Conservation (phyloP, 2,888 invertebrate genomes). For the Pyrrhia umbra region DNA sequence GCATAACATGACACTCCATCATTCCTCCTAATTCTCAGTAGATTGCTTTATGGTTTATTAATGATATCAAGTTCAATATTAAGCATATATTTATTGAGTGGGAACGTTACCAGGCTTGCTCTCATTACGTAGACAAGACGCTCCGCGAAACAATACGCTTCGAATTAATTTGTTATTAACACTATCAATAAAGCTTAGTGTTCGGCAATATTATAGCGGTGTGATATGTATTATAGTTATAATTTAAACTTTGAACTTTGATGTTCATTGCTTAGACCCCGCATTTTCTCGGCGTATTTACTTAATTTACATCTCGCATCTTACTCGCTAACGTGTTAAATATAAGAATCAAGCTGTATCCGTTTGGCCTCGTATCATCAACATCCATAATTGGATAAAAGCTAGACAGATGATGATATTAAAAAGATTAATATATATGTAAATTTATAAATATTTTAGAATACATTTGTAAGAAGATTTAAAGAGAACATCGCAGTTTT, state of each 20-base stretch:
- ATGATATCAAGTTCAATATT: slow-evolving; percentile 36
- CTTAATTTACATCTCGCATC: no score
- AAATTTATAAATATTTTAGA: no score
- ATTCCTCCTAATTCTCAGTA: neutral
- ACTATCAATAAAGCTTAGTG: slow-evolving; percentile 56
- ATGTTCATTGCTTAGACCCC: neutral
- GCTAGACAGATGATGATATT: no score
- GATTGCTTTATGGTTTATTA: slow-evolving; percentile 39
- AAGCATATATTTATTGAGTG: slow-evolving; percentile 42
- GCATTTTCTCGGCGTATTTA: no score
- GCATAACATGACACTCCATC: slow-evolving; percentile 4
- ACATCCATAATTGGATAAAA: no score
- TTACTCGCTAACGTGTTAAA: no score
- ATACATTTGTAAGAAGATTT: no score
- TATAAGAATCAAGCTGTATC: no score
- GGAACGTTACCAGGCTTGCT: slow-evolving; percentile 24
- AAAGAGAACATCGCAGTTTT: neutral
- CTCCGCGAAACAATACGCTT: slow-evolving; percentile 39
- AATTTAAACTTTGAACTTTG: neutral
- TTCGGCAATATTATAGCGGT: neutral
- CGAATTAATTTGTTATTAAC: slow-evolving; percentile 45
- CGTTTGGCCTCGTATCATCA: no score
- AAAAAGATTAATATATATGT: no score
- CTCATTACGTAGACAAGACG: slow-evolving; percentile 26
- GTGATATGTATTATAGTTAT: neutral